Evolutionary conservation across 2,797 vertebrate genomes (phyloP).

Genomic region (Labroides dimidiatus): DNA sequence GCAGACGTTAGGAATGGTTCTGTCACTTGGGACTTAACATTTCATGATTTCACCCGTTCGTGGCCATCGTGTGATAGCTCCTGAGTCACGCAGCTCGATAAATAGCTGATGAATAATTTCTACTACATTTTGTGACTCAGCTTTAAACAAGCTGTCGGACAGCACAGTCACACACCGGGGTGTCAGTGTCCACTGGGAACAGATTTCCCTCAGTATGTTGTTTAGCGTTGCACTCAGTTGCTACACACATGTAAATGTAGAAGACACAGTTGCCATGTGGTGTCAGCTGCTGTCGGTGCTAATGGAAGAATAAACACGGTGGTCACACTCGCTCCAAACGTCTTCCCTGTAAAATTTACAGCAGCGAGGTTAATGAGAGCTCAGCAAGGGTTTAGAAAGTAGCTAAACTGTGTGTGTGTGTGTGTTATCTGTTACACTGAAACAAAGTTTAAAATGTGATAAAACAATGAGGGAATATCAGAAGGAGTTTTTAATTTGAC

Average conservation of each 20-base stretch:
- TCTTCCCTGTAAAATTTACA: conserved; percentile 38
- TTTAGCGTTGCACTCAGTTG: conserved; percentile 63
- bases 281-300: conserved; percentile 39
- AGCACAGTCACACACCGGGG: conserved; percentile 45
- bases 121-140: conserved; percentile 55
- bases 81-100: conserved; percentile 24
- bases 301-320: conserved; percentile 69
- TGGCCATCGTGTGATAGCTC: conserved; percentile 15
- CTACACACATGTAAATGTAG: conserved; percentile 30
- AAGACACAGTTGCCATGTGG: conserved; percentile 59
- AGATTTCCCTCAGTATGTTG: conserved; percentile 75
- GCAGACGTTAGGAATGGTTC: background rate
- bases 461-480: no score
- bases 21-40: background rate
- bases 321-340: conserved; percentile 21
- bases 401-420: background rate
- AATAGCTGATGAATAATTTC: conserved; percentile 41
- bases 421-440: no score
- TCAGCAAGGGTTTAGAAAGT: background rate
- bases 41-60: conserved; percentile 18
- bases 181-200: conserved; percentile 63
- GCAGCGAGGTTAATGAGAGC: conserved; percentile 7
- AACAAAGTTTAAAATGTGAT: no score
- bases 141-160: conserved; percentile 55
- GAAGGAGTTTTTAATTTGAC: no score